Conservation (phyloP, 2,888 invertebrate species). For the Mechanitis mazaeus region DNA sequence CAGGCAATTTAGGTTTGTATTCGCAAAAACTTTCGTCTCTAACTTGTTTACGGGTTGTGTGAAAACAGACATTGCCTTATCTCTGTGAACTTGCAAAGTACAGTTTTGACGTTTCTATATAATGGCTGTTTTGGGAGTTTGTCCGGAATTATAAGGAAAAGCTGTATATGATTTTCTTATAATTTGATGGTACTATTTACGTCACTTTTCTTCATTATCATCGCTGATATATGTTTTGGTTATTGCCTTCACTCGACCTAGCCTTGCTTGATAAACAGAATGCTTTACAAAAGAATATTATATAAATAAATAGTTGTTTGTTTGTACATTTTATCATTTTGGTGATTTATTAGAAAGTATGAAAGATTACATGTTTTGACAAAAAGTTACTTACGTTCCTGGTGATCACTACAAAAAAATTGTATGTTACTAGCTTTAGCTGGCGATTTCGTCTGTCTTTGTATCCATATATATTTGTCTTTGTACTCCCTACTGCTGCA, state of each 20-base stretch:
- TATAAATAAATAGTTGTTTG: too few species aligned
- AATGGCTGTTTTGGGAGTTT: slow-evolving; percentile 27
- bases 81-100: slow-evolving; percentile 30
- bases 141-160: slow-evolving; percentile 13
- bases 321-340: too few species aligned
- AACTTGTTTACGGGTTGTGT: slow-evolving; percentile 27
- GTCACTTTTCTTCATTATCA: background rate
- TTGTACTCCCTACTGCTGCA: too few species aligned
- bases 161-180: slow-evolving; percentile 12
- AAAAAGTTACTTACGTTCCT: too few species aligned
- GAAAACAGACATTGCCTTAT: slow-evolving; percentile 27
- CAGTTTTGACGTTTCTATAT: slow-evolving; percentile 28
- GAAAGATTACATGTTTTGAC: too few species aligned
- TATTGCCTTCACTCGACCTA: background rate
- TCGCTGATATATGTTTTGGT: too few species aligned
- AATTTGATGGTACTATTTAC: background rate
- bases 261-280: background rate
- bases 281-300: background rate
- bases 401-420: too few species aligned
- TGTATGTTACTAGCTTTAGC: too few species aligned
- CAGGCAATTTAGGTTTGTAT: slow-evolving; percentile 15
- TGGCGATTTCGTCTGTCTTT: too few species aligned
- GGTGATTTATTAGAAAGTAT: too few species aligned
- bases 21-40: slow-evolving; percentile 24
- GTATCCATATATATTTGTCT: too few species aligned